Percentiles rank a stretch among this genome's conserved stretches.
phyloP scores from a whole-genome alignment of 2,113 vertebrate genomes.

The Ctenomys sociabilis region DNA sequence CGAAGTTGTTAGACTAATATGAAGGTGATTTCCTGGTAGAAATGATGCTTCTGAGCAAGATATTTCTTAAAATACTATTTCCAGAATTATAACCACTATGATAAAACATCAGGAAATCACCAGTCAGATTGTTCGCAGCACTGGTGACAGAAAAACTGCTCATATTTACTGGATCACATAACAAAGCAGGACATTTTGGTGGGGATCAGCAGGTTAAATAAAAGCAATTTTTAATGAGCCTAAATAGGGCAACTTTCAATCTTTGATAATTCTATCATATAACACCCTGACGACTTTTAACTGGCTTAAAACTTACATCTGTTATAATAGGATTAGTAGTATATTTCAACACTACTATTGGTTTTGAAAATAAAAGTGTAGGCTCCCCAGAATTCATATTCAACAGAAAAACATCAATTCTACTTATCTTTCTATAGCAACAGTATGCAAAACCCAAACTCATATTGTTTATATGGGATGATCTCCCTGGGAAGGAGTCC shows the following conservation, averaged over 20 bases:
- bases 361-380: conserved; percentile 46
- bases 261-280: conserved; percentile 37
- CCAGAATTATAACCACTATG: conserved; percentile 72
- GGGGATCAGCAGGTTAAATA: conserved; percentile 31
- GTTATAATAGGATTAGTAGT: conserved; percentile 8
- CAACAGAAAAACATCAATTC: conserved; percentile 7
- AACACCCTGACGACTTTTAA: conserved; percentile 19
- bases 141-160: conserved; percentile 34
- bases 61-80: conserved; percentile 65
- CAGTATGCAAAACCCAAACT: background rate
- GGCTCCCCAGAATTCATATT: conserved; percentile 26
- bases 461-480: background rate
- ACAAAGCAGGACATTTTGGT: conserved; percentile 27
- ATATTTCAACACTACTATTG: conserved; percentile 38
- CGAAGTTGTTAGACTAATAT: conserved; percentile 75
- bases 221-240: conserved; percentile 8
- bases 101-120: conserved; percentile 66
- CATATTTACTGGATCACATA: background rate
- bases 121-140: conserved; percentile 44
- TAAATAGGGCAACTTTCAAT: background rate
- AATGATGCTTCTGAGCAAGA: conserved; percentile 65
- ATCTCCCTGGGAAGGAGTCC: background rate
- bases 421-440: conserved; percentile 53
- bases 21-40: conserved; percentile 80
- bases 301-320: conserved; percentile 47